Percentiles rank a stretch among this genome's conserved stretches.
Evolutionary conservation across 2,888 invertebrate genomes (phyloP).

Genomic region (Lasiommata megera): DNA sequence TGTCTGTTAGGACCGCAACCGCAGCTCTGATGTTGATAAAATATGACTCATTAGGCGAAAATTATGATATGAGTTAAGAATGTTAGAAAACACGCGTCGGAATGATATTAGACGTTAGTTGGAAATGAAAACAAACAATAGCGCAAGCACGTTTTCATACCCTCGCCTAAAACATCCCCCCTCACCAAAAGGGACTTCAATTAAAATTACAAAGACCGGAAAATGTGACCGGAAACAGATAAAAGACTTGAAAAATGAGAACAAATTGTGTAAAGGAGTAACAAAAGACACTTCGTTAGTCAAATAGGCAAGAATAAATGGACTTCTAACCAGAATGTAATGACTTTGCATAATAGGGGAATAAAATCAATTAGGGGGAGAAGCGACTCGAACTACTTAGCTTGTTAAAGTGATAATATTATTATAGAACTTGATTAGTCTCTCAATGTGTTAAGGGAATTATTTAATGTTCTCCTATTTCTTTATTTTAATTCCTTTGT

Average conservation of each 20-base stretch:
- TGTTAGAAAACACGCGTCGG: no score
- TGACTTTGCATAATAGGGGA: slow-evolving; percentile 30
- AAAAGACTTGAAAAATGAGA: slow-evolving; percentile 32
- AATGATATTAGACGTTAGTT: background rate
- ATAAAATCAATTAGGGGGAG: slow-evolving; percentile 30
- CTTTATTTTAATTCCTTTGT: no score
- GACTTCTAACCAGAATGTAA: slow-evolving; percentile 22
- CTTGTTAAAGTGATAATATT: slow-evolving; percentile 1
- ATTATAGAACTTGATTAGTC: background rate
- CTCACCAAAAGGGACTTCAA: slow-evolving; percentile 23
- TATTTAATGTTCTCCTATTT: background rate
- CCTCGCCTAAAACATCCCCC: slow-evolving; percentile 10
- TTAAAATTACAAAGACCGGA: slow-evolving; percentile 31
- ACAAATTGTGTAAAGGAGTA: slow-evolving; percentile 28
- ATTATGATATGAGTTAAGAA: no score
- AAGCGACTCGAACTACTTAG: background rate
- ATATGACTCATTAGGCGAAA: no score
- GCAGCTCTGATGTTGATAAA: no score
- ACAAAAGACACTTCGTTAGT: slow-evolving; percentile 35
- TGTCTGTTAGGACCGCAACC: no score
- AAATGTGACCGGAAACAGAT: slow-evolving; percentile 31
- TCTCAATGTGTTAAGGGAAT: background rate
- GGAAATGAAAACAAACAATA: background rate
- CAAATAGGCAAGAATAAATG: slow-evolving; percentile 30
- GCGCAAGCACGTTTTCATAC: background rate